phyloP scores from a whole-genome alignment of 2,113 vertebrate species.

The Circaetus gallicus region DNA sequence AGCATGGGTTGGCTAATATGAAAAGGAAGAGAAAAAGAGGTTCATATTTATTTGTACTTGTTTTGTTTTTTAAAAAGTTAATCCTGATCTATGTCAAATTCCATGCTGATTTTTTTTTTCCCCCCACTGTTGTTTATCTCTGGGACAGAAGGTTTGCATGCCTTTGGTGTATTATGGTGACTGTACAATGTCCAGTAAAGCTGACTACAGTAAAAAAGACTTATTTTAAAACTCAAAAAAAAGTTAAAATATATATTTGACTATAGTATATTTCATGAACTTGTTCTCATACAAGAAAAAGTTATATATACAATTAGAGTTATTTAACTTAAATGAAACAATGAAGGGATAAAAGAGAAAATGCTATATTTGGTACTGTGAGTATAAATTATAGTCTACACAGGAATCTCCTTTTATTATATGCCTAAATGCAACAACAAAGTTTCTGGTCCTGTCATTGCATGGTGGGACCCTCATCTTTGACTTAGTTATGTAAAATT shows the following conservation, averaged over 20 bases:
- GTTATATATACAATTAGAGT: neutral
- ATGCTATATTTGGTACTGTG: neutral
- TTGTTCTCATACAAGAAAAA: neutral
- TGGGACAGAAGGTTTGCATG: neutral
- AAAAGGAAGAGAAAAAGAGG: neutral
- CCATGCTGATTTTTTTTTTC: neutral
- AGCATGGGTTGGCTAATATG: neutral
- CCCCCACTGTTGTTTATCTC: neutral
- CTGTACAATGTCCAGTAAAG: neutral
- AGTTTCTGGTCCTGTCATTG: neutral
- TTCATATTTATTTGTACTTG: conserved; percentile 5
- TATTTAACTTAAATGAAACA: neutral
- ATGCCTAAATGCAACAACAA: neutral
- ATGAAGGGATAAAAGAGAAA: neutral
- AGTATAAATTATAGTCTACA: neutral
- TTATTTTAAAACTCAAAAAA: neutral
- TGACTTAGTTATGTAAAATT: neutral
- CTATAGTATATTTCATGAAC: neutral
- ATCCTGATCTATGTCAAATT: neutral
- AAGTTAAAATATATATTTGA: neutral
- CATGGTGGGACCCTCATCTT: neutral
- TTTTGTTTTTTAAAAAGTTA: neutral
- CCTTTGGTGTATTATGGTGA: neutral
- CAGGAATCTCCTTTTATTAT: neutral
- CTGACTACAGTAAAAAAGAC: neutral